phyloP scores from a whole-genome alignment of 2,888 invertebrate genomes.

The Dichetophora obliterata region DNA sequence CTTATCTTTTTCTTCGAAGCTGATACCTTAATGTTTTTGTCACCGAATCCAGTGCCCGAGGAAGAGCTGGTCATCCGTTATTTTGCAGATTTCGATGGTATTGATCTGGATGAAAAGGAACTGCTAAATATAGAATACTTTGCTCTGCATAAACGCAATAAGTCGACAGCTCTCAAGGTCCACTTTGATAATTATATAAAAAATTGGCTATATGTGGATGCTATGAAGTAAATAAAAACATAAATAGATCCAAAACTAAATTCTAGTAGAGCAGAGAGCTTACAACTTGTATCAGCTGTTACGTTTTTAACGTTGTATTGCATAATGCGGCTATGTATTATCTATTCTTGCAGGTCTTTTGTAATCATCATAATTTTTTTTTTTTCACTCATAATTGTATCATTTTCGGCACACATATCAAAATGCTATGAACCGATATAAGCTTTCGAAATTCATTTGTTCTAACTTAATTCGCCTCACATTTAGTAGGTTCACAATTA shows the following conservation, averaged over 20 bases:
- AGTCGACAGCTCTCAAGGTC: background rate
- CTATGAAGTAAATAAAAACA: slow-evolving; percentile 3
- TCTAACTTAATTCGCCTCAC: too few species aligned
- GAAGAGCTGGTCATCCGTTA: slow-evolving; percentile 34
- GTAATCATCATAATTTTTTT: too few species aligned
- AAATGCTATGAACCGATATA: too few species aligned
- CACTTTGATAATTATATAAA: slow-evolving; percentile 13
- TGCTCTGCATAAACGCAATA: slow-evolving; percentile 10
- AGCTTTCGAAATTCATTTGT: background rate
- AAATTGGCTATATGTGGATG: slow-evolving; percentile 30
- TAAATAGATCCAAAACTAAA: too few species aligned
- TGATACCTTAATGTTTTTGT: slow-evolving; percentile 25
- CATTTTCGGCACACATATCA: too few species aligned
- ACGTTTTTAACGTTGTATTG: too few species aligned
- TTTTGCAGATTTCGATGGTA: slow-evolving; percentile 4
- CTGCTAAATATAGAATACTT: slow-evolving; percentile 37
- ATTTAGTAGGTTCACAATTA: too few species aligned
- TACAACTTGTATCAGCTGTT: too few species aligned
- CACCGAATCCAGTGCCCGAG: slow-evolving; percentile 27
- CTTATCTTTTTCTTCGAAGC: slow-evolving; percentile 8
- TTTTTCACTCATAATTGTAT: too few species aligned
- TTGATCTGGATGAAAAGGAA: slow-evolving; percentile 14
- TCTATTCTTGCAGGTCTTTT: too few species aligned
- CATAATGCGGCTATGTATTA: too few species aligned
- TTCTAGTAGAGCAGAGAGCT: too few species aligned